phyloP scores from a whole-genome alignment of 2,113 vertebrate species.

The Crypturellus undulatus region DNA sequence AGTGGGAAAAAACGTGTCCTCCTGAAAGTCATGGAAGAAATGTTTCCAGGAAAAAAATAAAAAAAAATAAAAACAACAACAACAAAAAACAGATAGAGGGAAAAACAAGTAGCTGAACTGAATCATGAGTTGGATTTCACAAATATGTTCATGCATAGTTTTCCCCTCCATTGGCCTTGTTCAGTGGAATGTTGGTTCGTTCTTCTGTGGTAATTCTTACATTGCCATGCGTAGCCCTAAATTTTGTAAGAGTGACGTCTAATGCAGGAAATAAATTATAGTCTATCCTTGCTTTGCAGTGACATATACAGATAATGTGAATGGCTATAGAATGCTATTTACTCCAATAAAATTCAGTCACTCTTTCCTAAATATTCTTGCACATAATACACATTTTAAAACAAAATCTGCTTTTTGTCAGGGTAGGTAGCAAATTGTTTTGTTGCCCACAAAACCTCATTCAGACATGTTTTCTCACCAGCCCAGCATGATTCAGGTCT shows the following conservation, averaged over 20 bases:
- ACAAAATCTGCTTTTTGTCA: neutral
- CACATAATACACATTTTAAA: neutral
- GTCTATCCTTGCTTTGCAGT: neutral
- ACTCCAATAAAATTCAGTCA: neutral
- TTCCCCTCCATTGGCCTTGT: neutral
- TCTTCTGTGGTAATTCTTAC: neutral
- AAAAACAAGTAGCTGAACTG: neutral
- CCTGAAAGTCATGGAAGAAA: neutral
- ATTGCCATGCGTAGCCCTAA: neutral
- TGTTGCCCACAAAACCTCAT: neutral
- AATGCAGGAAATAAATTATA: neutral
- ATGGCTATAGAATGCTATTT: neutral
- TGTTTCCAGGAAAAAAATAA: neutral
- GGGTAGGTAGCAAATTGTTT: neutral
- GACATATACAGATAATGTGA: neutral
- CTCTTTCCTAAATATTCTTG: neutral
- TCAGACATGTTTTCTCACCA: neutral
- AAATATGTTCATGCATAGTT: neutral
- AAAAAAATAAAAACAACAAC: too few species aligned
- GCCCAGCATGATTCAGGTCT: neutral
- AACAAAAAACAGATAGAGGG: too few species aligned
- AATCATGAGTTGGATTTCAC: neutral
- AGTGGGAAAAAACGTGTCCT: neutral
- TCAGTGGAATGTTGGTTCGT: neutral
- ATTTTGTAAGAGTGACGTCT: neutral